Base-by-base conservation (phyloP, 2,888 invertebrate species). In the Agonopterix arenella region DNA sequence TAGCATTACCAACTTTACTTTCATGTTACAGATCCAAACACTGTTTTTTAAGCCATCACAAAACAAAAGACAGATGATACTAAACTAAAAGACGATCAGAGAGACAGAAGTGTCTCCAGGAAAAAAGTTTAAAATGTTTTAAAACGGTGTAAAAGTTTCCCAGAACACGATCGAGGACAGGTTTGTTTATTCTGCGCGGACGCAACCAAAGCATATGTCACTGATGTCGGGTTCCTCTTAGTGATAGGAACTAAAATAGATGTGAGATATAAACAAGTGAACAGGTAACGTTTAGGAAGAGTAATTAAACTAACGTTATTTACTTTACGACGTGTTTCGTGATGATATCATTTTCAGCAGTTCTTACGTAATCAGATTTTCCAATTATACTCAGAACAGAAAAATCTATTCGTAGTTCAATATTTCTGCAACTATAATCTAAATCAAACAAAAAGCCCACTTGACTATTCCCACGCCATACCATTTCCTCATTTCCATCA, bases 81-180 rank as follows among this genome's bases (percentile, higher is more conserved):
- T 60, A 61, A 59, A 56, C 10, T n/a, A 40, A 40, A 56, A 53
- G 46, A 52, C 42, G 36, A 45, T 53, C 50, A 48, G 44, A 53
- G 49, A 40, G 48, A 61, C 56, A 60, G 65, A 74, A 79, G 79
- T 81, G 83, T 84, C 80, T 81, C 84, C 75, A 56, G 72, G 77
- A 80, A 79, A 74, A 70, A 73, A 64, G 69, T 70, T 43, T 65
- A 61, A 64, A 76, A 80, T 73, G 72, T 76, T 70, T 73, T 73
- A 70, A 77, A 73, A 74, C 73, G 69, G 65, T 73, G 75, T 83
- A 81, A 84, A 84, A 84, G 77, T 77, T 88, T 85, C 88, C 73
- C 58, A 66, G 86, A 88, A 85, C 61, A 61, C 64, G 69, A 84
- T 78, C 68, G 78, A 71, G 84, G 80, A 68, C 85, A 80, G 73